Evolutionary conservation across 2,113 vertebrate species (phyloP).

Genomic region (human): DNA sequence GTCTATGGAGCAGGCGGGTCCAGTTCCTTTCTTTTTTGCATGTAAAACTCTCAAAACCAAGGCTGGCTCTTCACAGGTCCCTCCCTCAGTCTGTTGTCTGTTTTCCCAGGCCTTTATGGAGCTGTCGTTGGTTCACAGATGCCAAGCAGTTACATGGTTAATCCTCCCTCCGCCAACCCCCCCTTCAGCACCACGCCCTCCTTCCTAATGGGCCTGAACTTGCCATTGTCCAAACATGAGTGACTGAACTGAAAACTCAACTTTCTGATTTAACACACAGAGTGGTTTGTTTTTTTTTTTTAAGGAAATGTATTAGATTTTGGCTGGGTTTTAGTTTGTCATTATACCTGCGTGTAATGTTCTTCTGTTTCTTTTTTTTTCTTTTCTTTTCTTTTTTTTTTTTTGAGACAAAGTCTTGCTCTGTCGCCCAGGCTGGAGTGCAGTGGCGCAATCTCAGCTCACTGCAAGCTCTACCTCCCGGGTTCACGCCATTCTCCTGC

Average conservation of each 20-base stretch:
- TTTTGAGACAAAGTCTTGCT: too few relatives aligned
- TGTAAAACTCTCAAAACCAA: background rate
- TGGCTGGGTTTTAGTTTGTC: background rate
- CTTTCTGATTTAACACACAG: background rate
- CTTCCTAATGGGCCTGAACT: constrained; percentile 50
- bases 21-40: background rate
- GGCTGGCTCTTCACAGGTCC: background rate
- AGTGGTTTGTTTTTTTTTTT: too few relatives aligned
- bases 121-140: constrained; percentile 41
- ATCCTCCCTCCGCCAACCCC: constrained; percentile 20
- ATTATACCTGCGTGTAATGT: background rate
- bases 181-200: constrained; percentile 45
- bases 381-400: too few relatives aligned
- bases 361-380: background rate
- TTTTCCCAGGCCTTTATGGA: constrained; percentile 10
- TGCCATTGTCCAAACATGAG: constrained; percentile 68
- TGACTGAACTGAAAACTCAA: constrained; percentile 60
- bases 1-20: background rate
- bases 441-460: too few relatives aligned
- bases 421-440: too few relatives aligned
- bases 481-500: too few relatives aligned
- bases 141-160: constrained; percentile 48
- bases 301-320: background rate
- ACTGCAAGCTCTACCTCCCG: too few relatives aligned
- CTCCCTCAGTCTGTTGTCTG: background rate